phyloP scores from a whole-genome alignment of 64 coral and sea anemone species.

The Montipora sp. region DNA sequence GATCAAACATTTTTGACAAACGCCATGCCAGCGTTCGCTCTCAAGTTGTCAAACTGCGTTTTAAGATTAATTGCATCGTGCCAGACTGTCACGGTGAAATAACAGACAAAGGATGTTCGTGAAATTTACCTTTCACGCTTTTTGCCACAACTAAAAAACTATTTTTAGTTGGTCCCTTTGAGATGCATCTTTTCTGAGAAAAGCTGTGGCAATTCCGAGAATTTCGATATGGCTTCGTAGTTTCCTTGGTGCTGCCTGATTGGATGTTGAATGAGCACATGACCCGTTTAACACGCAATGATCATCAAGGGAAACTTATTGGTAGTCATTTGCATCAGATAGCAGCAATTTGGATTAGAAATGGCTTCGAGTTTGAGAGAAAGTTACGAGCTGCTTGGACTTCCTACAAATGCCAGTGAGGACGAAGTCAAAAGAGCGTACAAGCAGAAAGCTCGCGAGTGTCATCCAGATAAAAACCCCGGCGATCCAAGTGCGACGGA shows the following conservation, averaged over 20 bases:
- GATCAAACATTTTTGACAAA: no score
- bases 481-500: constrained; percentile 60
- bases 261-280: neutral
- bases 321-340: neutral
- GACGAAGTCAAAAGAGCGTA: constrained; percentile 76
- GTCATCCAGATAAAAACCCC: constrained; percentile 74
- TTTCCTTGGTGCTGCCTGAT: neutral
- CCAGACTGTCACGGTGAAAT: no score
- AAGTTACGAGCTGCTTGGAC: constrained; percentile 63
- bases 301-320: neutral
- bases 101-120: no score
- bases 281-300: no score
- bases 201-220: constrained; percentile 3
- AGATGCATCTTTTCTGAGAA: neutral
- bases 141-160: no score
- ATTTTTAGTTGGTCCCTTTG: neutral
- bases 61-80: no score
- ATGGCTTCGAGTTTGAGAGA: constrained; percentile 73
- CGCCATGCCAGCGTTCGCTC: no score
- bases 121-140: no score
- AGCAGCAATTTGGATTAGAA: neutral
- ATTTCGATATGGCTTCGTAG: neutral
- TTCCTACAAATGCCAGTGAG: constrained; percentile 53
- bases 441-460: constrained; percentile 72
- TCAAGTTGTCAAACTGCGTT: no score